Base-by-base conservation (phyloP, 2,888 invertebrate species). In the Blastobasis lacticolella region DNA sequence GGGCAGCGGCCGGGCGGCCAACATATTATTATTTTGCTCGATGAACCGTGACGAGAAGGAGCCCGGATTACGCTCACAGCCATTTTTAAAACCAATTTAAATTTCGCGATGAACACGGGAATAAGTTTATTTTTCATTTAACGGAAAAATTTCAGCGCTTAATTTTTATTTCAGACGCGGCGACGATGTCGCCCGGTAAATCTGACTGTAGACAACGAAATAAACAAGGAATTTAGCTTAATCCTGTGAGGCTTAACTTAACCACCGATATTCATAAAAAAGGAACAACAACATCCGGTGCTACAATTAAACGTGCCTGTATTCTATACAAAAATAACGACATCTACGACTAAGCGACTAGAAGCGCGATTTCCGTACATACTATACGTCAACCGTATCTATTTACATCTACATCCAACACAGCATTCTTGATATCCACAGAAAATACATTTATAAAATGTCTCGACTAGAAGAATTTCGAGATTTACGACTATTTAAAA, bases 11-110 rank as follows among this genome's bases (percentile, higher is more conserved):
- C 63, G 64, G 62, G 63, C 63, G 62, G 63, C 66, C 71, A 62
- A 75, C 69, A 72, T 71, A 70, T 75, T 78, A 78, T 76, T 76
- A 78, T 75, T 76, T 78, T 74, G 72, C 63, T 63, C 74, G 58
- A 49, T 66, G 67, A 68, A 71, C 70, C 75, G 71, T 71, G 67
- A 72, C 75, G 71, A 70, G 67, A 72, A 70, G 65, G 60, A 66
- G 67, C 69, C 61, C 61, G 57, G 60, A 69, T 68, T 68, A 75
- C 63, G 72, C 73, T 73, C 73, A 73, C 73, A 75, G 71, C 73
- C 73, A 71, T 78, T 76, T 77, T 68, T 68, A 72, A 53, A 76
- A 76, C 67, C 62, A 75, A 75, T 69, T 67, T 71, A 63, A 67
- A 64, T 73, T 65, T 63, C n/a, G 37, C 5, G 40, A 48, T 40